Evolutionary conservation across 2,888 invertebrate species (phyloP), one percentile per base, ranked within the genome.

Genomic region (Hypomecis punctinalis): DNA sequence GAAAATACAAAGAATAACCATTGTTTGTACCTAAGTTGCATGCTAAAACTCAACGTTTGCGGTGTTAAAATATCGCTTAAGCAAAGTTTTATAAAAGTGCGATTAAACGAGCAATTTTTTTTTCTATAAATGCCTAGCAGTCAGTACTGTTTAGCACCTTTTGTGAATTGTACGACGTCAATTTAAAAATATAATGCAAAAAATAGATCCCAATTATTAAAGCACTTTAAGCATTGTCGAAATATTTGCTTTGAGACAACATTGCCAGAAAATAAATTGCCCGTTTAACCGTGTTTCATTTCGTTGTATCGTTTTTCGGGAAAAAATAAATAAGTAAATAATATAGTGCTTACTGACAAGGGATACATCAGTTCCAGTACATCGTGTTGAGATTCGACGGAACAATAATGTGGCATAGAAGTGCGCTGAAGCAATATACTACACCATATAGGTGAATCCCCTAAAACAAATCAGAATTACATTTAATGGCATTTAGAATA

Each of bases 401-500:
- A 61, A 68, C 64, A 63, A 53, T 42, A 66, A 43, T 66, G 67
- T 61, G 65, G 61, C 58, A 65, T 58, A 61, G 63, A 33, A 56
- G 65, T 45, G 69, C 46, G 65, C 60, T 60, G 72, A 61, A 62
- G 68, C 61, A 65, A 59, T 63, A 68, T 54, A 67, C 63, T 74
- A 74, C 72, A 74, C 74, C 72, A 69, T 65, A 72, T 65, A 67
- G 61, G 68, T 71, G 62, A 71, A 71, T 66, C 39, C 54, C 72
- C 72, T 72, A 74, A 72, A 74, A 74, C 72, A 72, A 74, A 72
- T 67, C 58, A 63, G 48, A 74, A 68, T 54, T 37, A 43, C 39
- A 70, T 48, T 43, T 55, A 54, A 56, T 13, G 11, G 9, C 46
- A 49, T 43, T 46, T 39, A 39, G 6, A 55, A 51, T 46, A 40